Percentiles rank a stretch among this genome's conserved stretches.
These are phyloP conservation scores for Dione juno DNA, from an alignment of 2,888 invertebrate genomes.

Conservation along the genomic window DNA sequence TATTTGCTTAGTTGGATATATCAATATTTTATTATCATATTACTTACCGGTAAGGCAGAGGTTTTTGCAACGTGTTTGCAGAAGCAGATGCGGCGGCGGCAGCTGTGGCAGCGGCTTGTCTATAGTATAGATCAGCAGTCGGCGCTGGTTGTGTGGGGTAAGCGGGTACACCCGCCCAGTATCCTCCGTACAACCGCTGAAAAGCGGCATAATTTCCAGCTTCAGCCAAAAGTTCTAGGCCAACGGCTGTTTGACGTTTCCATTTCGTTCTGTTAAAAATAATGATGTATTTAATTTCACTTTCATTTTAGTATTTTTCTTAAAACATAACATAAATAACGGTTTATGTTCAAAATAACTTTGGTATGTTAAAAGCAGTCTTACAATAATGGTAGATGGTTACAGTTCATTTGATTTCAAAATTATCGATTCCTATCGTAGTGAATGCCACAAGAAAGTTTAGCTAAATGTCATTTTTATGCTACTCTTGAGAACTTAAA, in stretches of 20 bases:
- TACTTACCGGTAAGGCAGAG: constrained; percentile 88
- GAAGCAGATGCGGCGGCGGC: constrained; percentile 82
- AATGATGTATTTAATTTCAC: not conserved
- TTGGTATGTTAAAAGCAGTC: not conserved
- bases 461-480: constrained; percentile 62
- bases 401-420: constrained; percentile 65
- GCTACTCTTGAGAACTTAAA: constrained; percentile 73
- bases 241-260: constrained; percentile 99
- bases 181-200: constrained; percentile 94
- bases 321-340: not conserved
- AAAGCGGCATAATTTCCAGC: constrained; percentile 99
- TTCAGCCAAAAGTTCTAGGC: constrained; percentile 97
- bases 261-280: constrained; percentile 93
- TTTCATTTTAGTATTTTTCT: not conserved
- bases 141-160: constrained; percentile 87
- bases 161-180: constrained; percentile 86
- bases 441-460: constrained; percentile 65
- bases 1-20: not conserved
- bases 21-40: not conserved
- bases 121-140: constrained; percentile 90
- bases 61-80: constrained; percentile 92
- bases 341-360: not conserved
- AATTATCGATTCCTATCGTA: constrained; percentile 58
- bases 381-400: not conserved
- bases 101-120: constrained; percentile 91